Base-by-base conservation (phyloP, 2,797 vertebrate species). In the Cyprinodon diabolis region DNA sequence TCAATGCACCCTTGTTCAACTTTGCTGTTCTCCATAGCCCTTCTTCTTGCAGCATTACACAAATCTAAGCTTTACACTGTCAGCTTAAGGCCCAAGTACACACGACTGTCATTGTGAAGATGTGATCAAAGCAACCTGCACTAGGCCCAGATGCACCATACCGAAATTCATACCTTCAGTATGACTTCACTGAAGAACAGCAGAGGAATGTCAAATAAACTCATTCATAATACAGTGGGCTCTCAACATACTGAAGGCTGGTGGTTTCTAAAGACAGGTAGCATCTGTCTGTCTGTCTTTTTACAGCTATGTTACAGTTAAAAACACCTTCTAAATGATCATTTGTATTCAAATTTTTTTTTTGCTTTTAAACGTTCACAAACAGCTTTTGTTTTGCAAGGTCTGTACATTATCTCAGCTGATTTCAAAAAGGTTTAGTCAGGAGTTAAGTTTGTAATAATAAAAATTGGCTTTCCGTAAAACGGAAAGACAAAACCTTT, bases 341-440 rank as follows among this genome's bases (percentile, higher is more conserved):
- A 76, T 30, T 30, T 30, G 30, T 30, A 86, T 82, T 86, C 85
- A 87, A 91, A 82, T 86, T 85, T 90, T 90, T 77, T 83, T 74
- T 90, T 90, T 85, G 80, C 82, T 89, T 91, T 85, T 85, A 86
- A 90, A 92, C 86, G 89, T 92, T 87, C 87, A 89, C 91, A 91
- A 90, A 88, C 83, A 90, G 15, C 21, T 91, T 91, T 86, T 3
- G 72, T 55, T 49, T 74, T 84, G 80, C 84, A 92, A 90, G 88
- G 90, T 89, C 81, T 88, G 30, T 17, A 77, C 70, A n/a, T 58
- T 25, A 54, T 21, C 17, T 83, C 48, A 51, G 23, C 55, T 49
- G 15, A 60, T 70, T 82, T 11, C 77, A 6, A 58, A 45, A 71
- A 84, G 63, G 35, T 52, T 2, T 73, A 48, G 9, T 63, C 57